Base-by-base conservation (phyloP, 2,797 vertebrate species). In the Cuniculus paca region DNA sequence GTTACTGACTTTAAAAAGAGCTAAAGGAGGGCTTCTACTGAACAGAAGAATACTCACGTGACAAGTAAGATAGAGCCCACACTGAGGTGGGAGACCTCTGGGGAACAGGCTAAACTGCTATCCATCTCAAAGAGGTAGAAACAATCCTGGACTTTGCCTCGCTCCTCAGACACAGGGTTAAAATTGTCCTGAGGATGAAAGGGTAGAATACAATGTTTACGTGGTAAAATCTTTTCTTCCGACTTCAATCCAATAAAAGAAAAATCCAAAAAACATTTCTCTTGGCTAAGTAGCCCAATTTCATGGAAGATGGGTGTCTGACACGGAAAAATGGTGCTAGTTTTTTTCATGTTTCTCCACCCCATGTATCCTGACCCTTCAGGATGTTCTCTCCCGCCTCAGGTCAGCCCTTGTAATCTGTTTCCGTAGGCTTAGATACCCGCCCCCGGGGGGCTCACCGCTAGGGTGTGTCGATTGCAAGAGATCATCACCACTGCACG, bases 111-210 rank as follows among this genome's bases (percentile, higher is more conserved):
- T 31, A 98, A 96, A 54, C 98, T 99, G 94, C 99, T 98, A 75
- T 99, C 99, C 99, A 99, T 95, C 98, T 99, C 99, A 97, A 99
- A 99, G 97, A 99, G 98, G 98, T 99, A 99, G 98, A 99, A 99
- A 98, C 99, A 99, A 0, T 99, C 98, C 6, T 95, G 86, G 0
- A 88, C 0, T 96, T 98, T 99, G 0, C 99, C 98, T 77, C 99
- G 98, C 94, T 99, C 98, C 97, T 99, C 99, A 4, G 96, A 93
- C 88, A 99, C 94, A 72, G 99, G 98, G 84, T 96, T 93, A 93
- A 99, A 98, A 2, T 94, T n/a, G 58, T 97, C 98, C 99, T 99
- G 98, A 90, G 61, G 95, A 75, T 58, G 42, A 97, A 5, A 97
- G 5, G n/a, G 80, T 11, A 95, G 84, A 65, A 45, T 5, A 93